phyloP scores from a whole-genome alignment of 2,797 vertebrate genomes.

The Echeneis naucrates region DNA sequence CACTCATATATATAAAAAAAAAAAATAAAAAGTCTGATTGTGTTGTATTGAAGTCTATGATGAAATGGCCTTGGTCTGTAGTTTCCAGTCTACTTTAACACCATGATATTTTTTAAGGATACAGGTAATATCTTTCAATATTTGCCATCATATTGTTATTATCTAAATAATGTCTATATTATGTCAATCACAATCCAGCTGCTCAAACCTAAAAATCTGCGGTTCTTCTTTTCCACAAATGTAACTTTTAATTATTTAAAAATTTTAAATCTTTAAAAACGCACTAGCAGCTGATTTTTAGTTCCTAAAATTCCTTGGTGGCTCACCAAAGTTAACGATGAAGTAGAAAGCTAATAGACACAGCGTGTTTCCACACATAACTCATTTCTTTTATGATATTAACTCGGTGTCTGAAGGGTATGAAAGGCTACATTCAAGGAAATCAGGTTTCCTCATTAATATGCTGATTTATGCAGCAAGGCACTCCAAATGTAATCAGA shows the following conservation, averaged over 20 bases:
- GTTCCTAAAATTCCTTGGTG: not conserved
- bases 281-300: not conserved
- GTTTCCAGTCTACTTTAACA: too few relatives aligned
- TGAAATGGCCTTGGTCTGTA: too few relatives aligned
- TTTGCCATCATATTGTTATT: too few relatives aligned
- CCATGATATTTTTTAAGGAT: too few relatives aligned
- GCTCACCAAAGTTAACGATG: not conserved
- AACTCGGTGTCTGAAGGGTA: conserved; percentile 17
- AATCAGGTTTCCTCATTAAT: conserved; percentile 51
- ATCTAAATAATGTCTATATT: too few relatives aligned
- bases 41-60: too few relatives aligned
- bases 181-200: too few relatives aligned
- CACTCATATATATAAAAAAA: too few relatives aligned
- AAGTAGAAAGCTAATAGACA: not conserved
- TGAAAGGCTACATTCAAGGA: conserved; percentile 31
- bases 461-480: conserved; percentile 64
- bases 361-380: not conserved
- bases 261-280: too few relatives aligned
- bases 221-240: not conserved
- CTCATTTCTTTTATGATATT: not conserved
- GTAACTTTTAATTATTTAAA: too few relatives aligned
- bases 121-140: too few relatives aligned
- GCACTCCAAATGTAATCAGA: conserved; percentile 56
- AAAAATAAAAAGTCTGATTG: too few relatives aligned
- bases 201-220: not conserved